Conservation (phyloP, 2,113 vertebrate genomes). For the Neotoma lepida region DNA sequence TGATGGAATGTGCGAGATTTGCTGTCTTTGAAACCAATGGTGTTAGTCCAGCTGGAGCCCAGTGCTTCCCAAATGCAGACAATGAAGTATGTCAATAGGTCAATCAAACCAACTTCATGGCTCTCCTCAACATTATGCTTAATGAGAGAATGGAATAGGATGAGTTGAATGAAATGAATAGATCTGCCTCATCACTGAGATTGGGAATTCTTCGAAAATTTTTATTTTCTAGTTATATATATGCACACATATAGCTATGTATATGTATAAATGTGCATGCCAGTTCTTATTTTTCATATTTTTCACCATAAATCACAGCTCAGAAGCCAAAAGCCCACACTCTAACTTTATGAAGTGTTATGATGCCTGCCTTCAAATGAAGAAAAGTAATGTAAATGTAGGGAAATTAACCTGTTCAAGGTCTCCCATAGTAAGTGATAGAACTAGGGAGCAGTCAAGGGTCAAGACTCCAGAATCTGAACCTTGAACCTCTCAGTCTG, state of each 20-base stretch:
- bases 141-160: background rate
- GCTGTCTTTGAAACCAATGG: background rate
- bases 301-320: background rate
- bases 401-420: background rate
- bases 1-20: background rate
- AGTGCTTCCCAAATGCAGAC: background rate
- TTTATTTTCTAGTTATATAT: background rate
- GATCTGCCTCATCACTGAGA: background rate
- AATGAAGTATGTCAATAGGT: background rate
- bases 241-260: background rate
- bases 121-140: background rate
- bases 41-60: background rate
- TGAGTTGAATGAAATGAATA: background rate
- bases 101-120: background rate
- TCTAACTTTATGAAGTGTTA: background rate
- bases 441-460: background rate
- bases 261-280: background rate
- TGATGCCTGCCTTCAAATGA: background rate
- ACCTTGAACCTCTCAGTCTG: background rate
- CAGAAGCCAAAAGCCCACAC: background rate
- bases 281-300: constrained; percentile 15
- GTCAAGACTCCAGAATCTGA: background rate
- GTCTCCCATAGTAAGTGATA: background rate
- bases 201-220: background rate
- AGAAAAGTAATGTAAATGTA: background rate